Evolutionary conservation across 2,113 vertebrate genomes (phyloP).

Genomic region (Symphodus melops): DNA sequence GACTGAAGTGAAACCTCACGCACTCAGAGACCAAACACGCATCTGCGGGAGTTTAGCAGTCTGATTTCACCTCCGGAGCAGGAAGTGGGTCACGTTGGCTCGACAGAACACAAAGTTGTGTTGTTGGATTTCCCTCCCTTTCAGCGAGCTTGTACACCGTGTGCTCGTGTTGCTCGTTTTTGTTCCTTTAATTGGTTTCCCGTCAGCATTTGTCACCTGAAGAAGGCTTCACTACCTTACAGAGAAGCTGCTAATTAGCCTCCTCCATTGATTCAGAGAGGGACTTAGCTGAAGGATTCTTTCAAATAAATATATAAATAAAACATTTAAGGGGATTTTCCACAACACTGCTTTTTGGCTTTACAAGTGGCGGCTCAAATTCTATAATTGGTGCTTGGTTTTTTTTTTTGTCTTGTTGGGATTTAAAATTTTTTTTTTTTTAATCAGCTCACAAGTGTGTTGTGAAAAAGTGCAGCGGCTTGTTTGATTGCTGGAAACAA

Average conservation of each 20-base stretch:
- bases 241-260: conserved; percentile 70
- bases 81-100: not conserved
- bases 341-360: conserved; percentile 36
- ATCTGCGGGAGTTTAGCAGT: not conserved
- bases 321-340: conserved; percentile 38
- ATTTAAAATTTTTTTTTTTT: no score
- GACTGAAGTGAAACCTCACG: no score
- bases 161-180: not conserved
- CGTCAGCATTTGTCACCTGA: conserved; percentile 66
- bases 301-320: not conserved
- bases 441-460: conserved; percentile 39
- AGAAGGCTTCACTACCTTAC: conserved; percentile 45
- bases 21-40: no score
- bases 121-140: no score
- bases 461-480: conserved; percentile 14
- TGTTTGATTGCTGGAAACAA: conserved; percentile 39
- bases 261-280: conserved; percentile 56
- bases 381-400: conserved; percentile 37
- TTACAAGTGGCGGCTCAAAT: conserved; percentile 22
- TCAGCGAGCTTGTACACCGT: no score
- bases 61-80: not conserved
- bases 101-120: not conserved
- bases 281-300: conserved; percentile 41
- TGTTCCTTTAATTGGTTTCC: conserved; percentile 71
- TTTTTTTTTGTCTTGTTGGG: conserved; percentile 34